Base-by-base conservation (phyloP, 2,888 invertebrate species). In the Gordius sp. region DNA sequence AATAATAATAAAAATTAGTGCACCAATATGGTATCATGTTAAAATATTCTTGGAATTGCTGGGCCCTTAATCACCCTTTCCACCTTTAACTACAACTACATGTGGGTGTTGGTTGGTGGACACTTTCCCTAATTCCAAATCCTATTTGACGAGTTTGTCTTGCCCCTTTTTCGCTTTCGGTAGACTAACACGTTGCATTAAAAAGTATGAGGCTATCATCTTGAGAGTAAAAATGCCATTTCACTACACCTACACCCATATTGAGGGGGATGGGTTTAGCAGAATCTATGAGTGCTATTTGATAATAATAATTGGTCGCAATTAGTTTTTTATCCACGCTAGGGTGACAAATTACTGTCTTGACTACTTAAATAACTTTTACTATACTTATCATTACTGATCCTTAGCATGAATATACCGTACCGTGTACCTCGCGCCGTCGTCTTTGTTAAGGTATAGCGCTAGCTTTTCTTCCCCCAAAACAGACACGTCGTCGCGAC, bases 131-230 rank as follows among this genome's bases (percentile, higher is more conserved):
- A 97, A 74, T 66, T 82, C 80, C 64, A 93, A 74, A 63, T 82
- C 78, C 2, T 76, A 75, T 64, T 83, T 80, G 65, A 86, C 81
- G 62, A 97, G 74, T 68, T 89, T 89, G 68, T 87, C 97, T 71
- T 93, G 93, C 66, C 23, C 86, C 86, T 67, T 78, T 79, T 0
- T 82, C 81, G 65, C 83, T 82, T 70, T 91, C 91, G 28, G 87
- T 85, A 26, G 93, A 91, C 93, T 93, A 97, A 69, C 91, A 91
- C 71, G 91, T 93, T 65, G 93, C n/a, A n/a, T n/a, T n/a, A n/a
- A n/a, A n/a, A n/a, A n/a, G n/a, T n/a, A n/a, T n/a, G n/a, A n/a
- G n/a, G n/a, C n/a, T n/a, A n/a, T n/a, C n/a, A n/a, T n/a, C n/a
- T n/a, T n/a, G n/a, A n/a, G n/a, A n/a, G n/a, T 13, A 80, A 65